Evolutionary conservation across 37 sponge, comb jelly and placozoan species (phyloP), one percentile per base, ranked within the genome.

Genomic region (Oscarella lobularis): DNA sequence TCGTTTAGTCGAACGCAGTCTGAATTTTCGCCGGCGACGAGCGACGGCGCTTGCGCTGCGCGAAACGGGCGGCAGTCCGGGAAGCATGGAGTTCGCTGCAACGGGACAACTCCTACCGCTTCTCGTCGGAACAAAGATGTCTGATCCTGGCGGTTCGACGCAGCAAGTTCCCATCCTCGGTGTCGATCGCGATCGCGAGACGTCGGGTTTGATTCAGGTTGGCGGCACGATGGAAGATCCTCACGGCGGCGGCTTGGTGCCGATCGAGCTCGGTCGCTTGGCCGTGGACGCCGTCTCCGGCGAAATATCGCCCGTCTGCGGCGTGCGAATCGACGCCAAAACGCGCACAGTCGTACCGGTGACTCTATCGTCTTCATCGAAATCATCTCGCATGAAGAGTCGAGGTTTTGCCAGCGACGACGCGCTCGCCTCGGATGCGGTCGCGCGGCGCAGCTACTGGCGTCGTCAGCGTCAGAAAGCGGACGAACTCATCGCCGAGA

Each of bases 201-300:
- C 74, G 75, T 74, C 65, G 3, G 4, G 30, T 20, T 40, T 80
- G 33, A 3, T 77, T 5, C 81, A 74, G 20, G 31, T 78, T 2
- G 40, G 76, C 31, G 81, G 81, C 27, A 76, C 76, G 2, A 80
- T 77, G 81, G 81, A 80, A 40, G 76, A 80, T 31, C 81, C 81
- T 2, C 32, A 78, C 3, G 81, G 81, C 36, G 3, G 36, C 3
- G 81, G 81, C 39, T 35, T 39, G 20, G 60, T 80, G 31, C 81
- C 81, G 9, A 80, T 80, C n/a, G 39, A 66, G 3, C 65, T 80
- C 35, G 81, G 81, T 31, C 31, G 31, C 20, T 36, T n/a, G 20
- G 81, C 81, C 3, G 39, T 80, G 41, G 81, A 80, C 33, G 3
- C 81, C 35, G 9, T 2, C 33, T 76, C 33, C 3, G 32, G 5